phyloP scores from a whole-genome alignment of 2,113 vertebrate genomes.

The Microcebus ravelobensis region DNA sequence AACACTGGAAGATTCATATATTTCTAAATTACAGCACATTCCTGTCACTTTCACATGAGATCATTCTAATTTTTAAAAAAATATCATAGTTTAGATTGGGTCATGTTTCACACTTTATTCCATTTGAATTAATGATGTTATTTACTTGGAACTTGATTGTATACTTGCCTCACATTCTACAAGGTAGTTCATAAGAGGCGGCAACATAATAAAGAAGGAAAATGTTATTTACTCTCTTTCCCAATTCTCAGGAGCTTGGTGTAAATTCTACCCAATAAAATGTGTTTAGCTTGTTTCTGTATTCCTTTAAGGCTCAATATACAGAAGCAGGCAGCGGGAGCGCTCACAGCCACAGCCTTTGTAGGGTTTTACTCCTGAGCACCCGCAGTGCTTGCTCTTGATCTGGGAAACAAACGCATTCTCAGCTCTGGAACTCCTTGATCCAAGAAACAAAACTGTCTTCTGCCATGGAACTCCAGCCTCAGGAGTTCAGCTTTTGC shows the following conservation, averaged over 20 bases:
- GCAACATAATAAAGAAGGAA: constrained; percentile 77
- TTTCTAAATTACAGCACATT: constrained; percentile 76
- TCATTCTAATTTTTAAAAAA: constrained; percentile 72
- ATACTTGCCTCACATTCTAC: constrained; percentile 49
- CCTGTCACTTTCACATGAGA: constrained; percentile 75
- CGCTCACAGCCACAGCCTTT: constrained; percentile 53
- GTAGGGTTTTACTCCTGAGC: constrained; percentile 43
- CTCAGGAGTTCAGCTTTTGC: neutral
- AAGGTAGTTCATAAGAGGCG: constrained; percentile 65
- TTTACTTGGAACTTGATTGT: constrained; percentile 73
- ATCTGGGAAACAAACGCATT: constrained; percentile 78
- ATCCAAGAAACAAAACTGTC: constrained; percentile 62
- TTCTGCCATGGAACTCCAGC: constrained; percentile 27
- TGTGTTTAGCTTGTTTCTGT: constrained; percentile 46
- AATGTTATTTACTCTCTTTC: constrained; percentile 67
- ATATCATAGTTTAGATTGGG: constrained; percentile 60
- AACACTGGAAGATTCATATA: constrained; percentile 75
- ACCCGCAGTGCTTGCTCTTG: constrained; percentile 70
- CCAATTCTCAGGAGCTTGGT: constrained; percentile 64
- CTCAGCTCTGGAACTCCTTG: constrained; percentile 55
- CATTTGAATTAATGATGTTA: constrained; percentile 78
- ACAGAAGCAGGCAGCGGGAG: constrained; percentile 1
- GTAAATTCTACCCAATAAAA: constrained; percentile 70
- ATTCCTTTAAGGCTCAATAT: constrained; percentile 60
- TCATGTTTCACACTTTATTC: constrained; percentile 79